Evolutionary conservation across 1,140 invertebrate genomes (phyloP), one percentile per base, ranked within the genome.

Genomic region (Conopomorpha cramerella): DNA sequence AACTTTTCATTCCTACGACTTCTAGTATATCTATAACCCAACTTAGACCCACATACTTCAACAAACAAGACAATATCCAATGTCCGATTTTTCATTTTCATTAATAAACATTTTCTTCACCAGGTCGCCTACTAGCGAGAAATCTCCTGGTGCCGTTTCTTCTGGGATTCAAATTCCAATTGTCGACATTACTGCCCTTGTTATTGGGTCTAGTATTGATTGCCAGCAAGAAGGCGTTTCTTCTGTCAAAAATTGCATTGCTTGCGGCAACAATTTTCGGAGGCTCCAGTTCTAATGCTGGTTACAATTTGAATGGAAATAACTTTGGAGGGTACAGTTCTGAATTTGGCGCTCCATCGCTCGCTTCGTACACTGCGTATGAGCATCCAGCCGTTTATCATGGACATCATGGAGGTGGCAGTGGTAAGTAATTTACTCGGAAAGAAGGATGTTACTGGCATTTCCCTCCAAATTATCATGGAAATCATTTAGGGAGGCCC

Each of bases 111-210:
- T 36, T 46, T n/a, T 17, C 36, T 33, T 48, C 83, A 84, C 34
- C 77, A 90, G 87, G 84, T 51, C 83, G 84, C 16, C 50, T 88
- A n/a, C 42, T 90, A 41, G 78, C 86, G 18, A 78, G 83, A 36
- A 84, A 86, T 44, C 79, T 89, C 32, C 41, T 90, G 15, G 55
- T 90, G 19, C 88, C 88, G 14, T 83, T 90, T 55, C 77, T 91
- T 0, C 65, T 90, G 15, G 88, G 88, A 7, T 81, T 90, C 28
- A 91, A 91, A 68, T 88, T 90, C 53, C 88, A 88, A 43, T 53
- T 90, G 26, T 81, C 86, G 0, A 87, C 87, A 0, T 53, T 90
- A 27, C 62, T 91, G 10, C 88, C 88, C 0, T 59, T 91, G 36
- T 46, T 90, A 0, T 85, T 91, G 40, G 87, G 86, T 1, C 50